These are phyloP conservation scores for Halichoerus grypus DNA, from an alignment of 2,113 vertebrate species.

Conservation along the genomic window DNA sequence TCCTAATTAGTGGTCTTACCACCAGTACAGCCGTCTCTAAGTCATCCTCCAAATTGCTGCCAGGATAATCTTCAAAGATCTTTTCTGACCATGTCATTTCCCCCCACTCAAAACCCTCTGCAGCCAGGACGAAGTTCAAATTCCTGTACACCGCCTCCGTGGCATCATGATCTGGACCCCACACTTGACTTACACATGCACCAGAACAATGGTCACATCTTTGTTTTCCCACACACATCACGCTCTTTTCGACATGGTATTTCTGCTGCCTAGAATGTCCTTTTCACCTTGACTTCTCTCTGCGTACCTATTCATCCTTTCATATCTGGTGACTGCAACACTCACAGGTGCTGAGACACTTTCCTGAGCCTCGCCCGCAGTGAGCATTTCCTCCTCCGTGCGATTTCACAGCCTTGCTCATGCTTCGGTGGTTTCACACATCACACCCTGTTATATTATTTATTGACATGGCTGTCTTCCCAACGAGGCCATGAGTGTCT, in stretches of 20 bases:
- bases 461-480: not conserved
- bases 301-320: not conserved
- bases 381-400: not conserved
- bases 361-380: not conserved
- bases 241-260: not conserved
- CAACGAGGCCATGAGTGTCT: not conserved
- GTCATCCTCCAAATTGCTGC: not conserved
- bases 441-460: not conserved
- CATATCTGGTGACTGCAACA: not conserved
- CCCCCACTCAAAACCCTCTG: not conserved
- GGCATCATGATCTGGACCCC: not conserved
- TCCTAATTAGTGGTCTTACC: not conserved
- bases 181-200: not conserved
- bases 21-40: not conserved
- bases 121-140: not conserved
- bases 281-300: not conserved
- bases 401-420: not conserved
- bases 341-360: not conserved
- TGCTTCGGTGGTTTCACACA: not conserved
- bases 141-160: not conserved
- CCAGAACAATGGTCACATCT: not conserved
- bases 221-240: not conserved
- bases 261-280: not conserved
- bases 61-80: not conserved
- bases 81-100: not conserved